These are phyloP conservation scores for Leiothrix lutea DNA, from an alignment of 2,113 vertebrate genomes.

Conservation along the genomic window DNA sequence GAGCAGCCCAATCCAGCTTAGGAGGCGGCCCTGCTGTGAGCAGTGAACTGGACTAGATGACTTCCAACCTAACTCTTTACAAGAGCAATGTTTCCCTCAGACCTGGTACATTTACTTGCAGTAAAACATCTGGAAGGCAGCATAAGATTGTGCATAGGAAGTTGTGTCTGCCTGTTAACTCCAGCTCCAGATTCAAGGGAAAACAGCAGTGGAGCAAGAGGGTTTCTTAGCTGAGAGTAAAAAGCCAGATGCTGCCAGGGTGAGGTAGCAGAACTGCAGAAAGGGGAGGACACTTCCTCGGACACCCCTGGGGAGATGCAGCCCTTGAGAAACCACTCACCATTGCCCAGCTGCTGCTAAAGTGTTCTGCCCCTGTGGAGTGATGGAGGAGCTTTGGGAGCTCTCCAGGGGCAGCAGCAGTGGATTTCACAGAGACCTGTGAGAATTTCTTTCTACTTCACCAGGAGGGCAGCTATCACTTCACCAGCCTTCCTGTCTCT, in stretches of 20 bases:
- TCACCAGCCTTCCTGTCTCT: not conserved
- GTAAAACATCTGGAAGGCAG: not conserved
- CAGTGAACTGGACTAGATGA: not conserved
- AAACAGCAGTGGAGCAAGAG: not conserved
- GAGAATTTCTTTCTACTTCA: not conserved
- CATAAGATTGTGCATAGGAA: not conserved
- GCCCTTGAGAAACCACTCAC: not conserved
- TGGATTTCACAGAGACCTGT: not conserved
- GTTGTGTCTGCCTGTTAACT: not conserved
- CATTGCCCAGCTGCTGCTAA: not conserved
- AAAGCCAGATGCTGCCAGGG: not conserved
- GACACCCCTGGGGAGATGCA: not conserved
- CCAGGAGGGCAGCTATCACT: not conserved
- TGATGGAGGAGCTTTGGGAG: not conserved
- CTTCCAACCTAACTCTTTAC: not conserved
- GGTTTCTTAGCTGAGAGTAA: not conserved
- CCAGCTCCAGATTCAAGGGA: not conserved
- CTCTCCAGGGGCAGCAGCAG: not conserved
- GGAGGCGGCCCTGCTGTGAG: not conserved
- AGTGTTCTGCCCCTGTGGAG: not conserved
- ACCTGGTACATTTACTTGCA: not conserved
- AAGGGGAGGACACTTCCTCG: not conserved
- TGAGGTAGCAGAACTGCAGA: not conserved
- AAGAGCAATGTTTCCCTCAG: not conserved
- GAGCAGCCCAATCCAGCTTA: not conserved